Evolutionary conservation across 2,113 vertebrate genomes (phyloP).

Genomic region (Scopus umbretta): DNA sequence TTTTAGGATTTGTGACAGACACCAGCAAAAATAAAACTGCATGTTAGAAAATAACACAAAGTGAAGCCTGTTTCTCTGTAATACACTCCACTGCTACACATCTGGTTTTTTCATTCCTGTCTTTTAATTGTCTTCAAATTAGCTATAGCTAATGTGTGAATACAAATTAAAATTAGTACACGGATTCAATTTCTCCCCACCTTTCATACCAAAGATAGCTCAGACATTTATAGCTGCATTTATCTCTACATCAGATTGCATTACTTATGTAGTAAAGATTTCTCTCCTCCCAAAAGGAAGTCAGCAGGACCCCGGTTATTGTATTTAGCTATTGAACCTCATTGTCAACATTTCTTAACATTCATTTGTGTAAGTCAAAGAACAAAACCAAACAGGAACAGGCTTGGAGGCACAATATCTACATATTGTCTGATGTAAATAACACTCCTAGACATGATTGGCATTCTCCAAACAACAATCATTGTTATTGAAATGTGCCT

Average conservation of each 20-base stretch:
- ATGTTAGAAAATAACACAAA: conserved; percentile 56
- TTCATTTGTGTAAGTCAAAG: conserved; percentile 74
- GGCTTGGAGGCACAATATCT: conserved; percentile 78
- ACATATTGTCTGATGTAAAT: conserved; percentile 74
- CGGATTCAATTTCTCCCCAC: conserved; percentile 8
- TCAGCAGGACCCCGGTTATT: conserved; percentile 14
- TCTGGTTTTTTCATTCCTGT: conserved; percentile 16
- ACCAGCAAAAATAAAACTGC: conserved; percentile 58
- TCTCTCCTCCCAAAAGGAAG: conserved; percentile 24
- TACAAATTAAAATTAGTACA: conserved; percentile 38
- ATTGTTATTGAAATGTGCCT: conserved; percentile 87
- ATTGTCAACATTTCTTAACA: conserved; percentile 64
- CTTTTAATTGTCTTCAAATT: conserved; percentile 55
- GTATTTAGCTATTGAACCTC: conserved; percentile 63
- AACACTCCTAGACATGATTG: conserved; percentile 67
- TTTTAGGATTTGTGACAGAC: conserved; percentile 71
- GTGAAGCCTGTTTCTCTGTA: conserved; percentile 3
- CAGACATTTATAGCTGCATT: neutral
- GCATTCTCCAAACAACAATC: conserved; percentile 81
- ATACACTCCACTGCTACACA: conserved; percentile 29
- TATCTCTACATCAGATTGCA: conserved; percentile 26
- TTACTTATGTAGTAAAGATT: conserved; percentile 7
- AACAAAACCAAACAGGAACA: conserved; percentile 69
- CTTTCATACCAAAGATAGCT: neutral
- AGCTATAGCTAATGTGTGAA: conserved; percentile 21